phyloP scores from a whole-genome alignment of 2,797 vertebrate genomes.

The Dallia pectoralis region DNA sequence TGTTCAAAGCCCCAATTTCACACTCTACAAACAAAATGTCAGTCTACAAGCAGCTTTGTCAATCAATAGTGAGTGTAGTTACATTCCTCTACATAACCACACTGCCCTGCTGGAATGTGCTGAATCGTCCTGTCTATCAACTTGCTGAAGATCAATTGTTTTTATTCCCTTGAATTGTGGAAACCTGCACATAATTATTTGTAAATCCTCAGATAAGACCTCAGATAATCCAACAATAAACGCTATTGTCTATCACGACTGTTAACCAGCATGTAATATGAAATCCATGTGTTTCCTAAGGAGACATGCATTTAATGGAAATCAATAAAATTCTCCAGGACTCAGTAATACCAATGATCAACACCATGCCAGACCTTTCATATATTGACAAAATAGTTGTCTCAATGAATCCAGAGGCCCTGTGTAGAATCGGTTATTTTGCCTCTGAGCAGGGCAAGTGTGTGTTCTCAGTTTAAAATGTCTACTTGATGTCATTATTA shows the following conservation, averaged over 20 bases:
- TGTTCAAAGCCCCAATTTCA: conserved; percentile 44
- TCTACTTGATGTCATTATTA: neutral
- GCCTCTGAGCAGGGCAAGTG: no score
- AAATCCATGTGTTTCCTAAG: neutral
- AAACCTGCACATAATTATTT: neutral
- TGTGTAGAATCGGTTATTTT: no score
- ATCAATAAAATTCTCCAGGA: neutral
- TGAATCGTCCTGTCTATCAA: conserved; percentile 31
- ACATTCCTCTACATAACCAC: conserved; percentile 43
- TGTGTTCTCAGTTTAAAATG: neutral
- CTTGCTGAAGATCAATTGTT: conserved; percentile 2
- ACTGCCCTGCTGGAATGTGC: conserved; percentile 30
- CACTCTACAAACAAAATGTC: no score
- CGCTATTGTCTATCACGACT: neutral
- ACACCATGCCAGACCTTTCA: neutral
- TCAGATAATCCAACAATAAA: neutral
- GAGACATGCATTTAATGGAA: neutral
- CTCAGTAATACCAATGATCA: neutral
- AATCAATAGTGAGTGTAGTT: conserved; percentile 50
- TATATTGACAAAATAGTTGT: neutral
- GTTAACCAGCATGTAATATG: neutral
- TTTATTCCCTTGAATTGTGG: conserved; percentile 10
- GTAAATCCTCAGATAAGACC: neutral
- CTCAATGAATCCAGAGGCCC: no score
- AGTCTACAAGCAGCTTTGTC: conserved; percentile 44